Evolutionary conservation across 1,140 invertebrate species (phyloP).

Genomic region (Hylaeus volcanicus): DNA sequence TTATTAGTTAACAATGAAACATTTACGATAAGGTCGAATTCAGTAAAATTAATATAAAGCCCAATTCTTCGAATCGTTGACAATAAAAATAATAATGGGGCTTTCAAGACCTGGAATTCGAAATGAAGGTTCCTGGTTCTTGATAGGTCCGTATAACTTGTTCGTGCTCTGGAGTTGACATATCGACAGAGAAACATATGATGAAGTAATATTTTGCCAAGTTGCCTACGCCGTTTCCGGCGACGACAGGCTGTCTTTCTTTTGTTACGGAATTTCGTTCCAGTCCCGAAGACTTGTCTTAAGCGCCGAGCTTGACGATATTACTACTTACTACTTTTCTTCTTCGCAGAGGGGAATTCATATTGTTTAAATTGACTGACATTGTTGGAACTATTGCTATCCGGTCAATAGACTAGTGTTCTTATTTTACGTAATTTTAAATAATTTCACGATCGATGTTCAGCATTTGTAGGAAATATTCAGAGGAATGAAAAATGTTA

Average conservation of each 20-base stretch:
- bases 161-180: conserved; percentile 54
- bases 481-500: too few relatives aligned
- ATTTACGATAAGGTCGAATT: too few relatives aligned
- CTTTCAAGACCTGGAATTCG: not conserved
- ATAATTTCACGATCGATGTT: too few relatives aligned
- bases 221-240: conserved; percentile 27
- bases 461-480: too few relatives aligned
- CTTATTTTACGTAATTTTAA: not conserved
- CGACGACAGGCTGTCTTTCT: conserved; percentile 39
- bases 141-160: conserved; percentile 29
- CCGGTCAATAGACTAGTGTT: not conserved
- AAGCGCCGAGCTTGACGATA: conserved; percentile 26
- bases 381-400: conserved; percentile 15
- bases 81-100: conserved; percentile 12
- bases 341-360: not conserved
- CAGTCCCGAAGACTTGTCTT: conserved; percentile 21
- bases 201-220: conserved; percentile 63
- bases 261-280: conserved; percentile 19
- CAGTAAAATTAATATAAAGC: not conserved
- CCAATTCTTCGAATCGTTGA: too few relatives aligned
- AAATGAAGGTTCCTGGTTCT: conserved; percentile 30
- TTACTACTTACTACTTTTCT: conserved; percentile 12
- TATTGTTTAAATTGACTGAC: conserved; percentile 34
- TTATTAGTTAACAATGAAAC: too few relatives aligned
- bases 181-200: conserved; percentile 66